A percentile compares a stretch with the other conserved stretches of the same genome.
These are phyloP conservation scores for Naja naja DNA, from an alignment of 2,113 vertebrate species.

Conservation along the genomic window DNA sequence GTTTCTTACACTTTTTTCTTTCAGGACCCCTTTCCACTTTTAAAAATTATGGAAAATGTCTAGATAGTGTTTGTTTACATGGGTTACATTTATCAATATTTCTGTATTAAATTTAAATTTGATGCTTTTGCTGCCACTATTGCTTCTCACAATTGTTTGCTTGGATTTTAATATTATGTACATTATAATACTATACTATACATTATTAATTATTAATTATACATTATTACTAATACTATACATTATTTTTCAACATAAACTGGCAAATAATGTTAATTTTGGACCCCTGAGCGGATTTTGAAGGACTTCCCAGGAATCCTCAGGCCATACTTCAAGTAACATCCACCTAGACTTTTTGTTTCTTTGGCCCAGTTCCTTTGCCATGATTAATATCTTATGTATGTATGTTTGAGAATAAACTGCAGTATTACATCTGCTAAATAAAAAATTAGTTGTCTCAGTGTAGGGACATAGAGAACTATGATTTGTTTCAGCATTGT, in stretches of 20 bases:
- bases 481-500: constrained; percentile 50
- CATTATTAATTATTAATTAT: too few species aligned
- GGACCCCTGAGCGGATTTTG: background rate
- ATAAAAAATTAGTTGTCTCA: background rate
- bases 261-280: background rate
- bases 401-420: constrained; percentile 12
- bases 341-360: background rate
- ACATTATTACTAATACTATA: background rate
- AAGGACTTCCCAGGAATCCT: background rate
- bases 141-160: background rate
- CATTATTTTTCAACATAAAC: background rate
- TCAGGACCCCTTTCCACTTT: background rate
- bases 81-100: background rate
- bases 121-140: background rate
- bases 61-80: background rate
- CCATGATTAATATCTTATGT: background rate
- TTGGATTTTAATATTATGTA: background rate
- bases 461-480: background rate
- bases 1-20: background rate
- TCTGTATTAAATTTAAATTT: background rate
- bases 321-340: background rate
- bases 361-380: background rate
- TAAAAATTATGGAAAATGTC: background rate
- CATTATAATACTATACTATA: background rate
- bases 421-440: constrained; percentile 37